A percentile compares a stretch with the other conserved stretches of the same genome.
phyloP scores from a whole-genome alignment of 92 coral and sea anemone species.

The Pocillopora grandis region DNA sequence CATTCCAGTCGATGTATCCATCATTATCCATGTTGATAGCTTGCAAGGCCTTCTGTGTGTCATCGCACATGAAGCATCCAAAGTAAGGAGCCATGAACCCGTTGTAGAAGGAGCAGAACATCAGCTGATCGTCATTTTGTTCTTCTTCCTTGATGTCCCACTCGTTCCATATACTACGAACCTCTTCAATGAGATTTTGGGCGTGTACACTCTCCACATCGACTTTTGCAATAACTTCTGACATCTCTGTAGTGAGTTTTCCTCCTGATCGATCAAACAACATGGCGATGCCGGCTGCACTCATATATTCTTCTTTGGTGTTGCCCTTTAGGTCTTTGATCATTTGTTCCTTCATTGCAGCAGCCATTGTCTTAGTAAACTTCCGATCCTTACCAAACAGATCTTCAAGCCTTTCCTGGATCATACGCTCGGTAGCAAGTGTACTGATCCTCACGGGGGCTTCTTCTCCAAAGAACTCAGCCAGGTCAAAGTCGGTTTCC shows the following conservation, averaged over 20 bases:
- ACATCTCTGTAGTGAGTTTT: conserved; percentile 31
- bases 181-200: background rate
- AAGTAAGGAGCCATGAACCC: conserved; percentile 57
- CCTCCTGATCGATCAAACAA: conserved; percentile 58
- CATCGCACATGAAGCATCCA: conserved; percentile 70
- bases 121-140: conserved; percentile 32
- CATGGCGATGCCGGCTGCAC: conserved; percentile 37
- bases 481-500: conserved; percentile 44
- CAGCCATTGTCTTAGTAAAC: conserved; percentile 25
- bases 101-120: conserved; percentile 51
- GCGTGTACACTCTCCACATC: conserved; percentile 19
- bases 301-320: conserved; percentile 54
- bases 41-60: conserved; percentile 63
- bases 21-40: conserved; percentile 81
- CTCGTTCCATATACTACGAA: background rate
- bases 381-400: conserved; percentile 18
- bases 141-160: conserved; percentile 7
- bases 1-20: conserved; percentile 76
- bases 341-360: conserved; percentile 34
- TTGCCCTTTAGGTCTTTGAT: conserved; percentile 30
- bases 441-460: conserved; percentile 39
- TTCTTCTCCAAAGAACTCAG: conserved; percentile 52
- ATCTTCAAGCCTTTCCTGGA: conserved; percentile 15
- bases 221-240: conserved; percentile 20
- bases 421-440: conserved; percentile 40